Base-by-base conservation (phyloP, 2,797 vertebrate genomes). In the Crossoptilon crossoptilon region DNA sequence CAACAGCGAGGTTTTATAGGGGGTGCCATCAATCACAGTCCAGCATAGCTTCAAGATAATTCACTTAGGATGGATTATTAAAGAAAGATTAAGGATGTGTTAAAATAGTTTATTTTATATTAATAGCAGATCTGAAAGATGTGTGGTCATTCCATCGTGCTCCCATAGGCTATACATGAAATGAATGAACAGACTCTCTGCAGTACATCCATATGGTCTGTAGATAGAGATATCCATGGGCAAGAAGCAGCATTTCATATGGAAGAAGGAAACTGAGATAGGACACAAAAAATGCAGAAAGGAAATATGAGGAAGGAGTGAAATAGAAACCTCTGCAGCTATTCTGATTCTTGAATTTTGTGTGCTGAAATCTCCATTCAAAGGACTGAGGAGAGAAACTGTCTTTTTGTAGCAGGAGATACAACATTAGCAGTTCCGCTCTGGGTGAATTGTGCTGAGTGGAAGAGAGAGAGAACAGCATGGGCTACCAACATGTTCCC, bases 51-150 rank as follows among this genome's bases (percentile, higher is more conserved):
- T 88, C 53, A 74, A 89, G 93, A 84, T 95, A 94, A 96, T 94
- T 91, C 68, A 82, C 63, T 92, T 96, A 93, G 60, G 43, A 96
- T 92, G 67, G 88, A 96, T 96, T 96, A 91, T 91, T 95, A 94
- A 92, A 91, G 86, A 91, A 94, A 96, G 87, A 92, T 96, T 91
- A 86, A 92, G 46, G 18, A 83, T 78, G 84, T 96, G 79, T 66
- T 94, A 93, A 91, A 93, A 87, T 85, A 66, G 60, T 94, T 87
- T 94, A 88, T 89, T 93, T 89, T 68, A 55, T 94, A 90, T 94
- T 94, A 96, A 88, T 93, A 90, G 79, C 76, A 84, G 37, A 88
- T 55, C 88, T 94, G 88, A 90, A 96, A 88, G 83, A 77, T 55
- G 44, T 78, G 60, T 91, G 74, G 78, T 82, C 81, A 41, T 88